Evolutionary conservation across 2,113 vertebrate species (phyloP).

Genomic region (Megaceryle torquata): DNA sequence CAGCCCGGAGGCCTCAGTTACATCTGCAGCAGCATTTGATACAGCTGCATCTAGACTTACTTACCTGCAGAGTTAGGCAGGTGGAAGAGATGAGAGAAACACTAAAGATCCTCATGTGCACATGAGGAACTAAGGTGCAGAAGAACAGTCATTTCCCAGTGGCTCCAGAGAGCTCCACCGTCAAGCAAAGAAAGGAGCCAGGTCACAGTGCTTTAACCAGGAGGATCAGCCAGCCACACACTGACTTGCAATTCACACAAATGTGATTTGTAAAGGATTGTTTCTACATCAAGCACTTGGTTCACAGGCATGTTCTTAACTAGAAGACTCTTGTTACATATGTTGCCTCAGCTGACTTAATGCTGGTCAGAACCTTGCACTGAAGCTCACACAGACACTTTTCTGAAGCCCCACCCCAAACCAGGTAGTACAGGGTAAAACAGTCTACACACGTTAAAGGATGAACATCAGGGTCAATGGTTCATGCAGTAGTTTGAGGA

Average conservation of each 20-base stretch:
- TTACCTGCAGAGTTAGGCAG: not conserved
- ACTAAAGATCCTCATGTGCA: not conserved
- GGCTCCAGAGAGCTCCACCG: accelerated
- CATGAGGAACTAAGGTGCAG: not conserved
- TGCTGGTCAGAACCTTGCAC: not conserved
- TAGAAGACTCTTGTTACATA: not conserved
- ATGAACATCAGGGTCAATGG: not conserved
- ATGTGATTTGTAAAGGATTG: not conserved
- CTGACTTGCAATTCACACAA: not conserved
- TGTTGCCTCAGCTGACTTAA: not conserved
- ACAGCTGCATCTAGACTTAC: not conserved
- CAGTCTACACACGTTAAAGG: not conserved
- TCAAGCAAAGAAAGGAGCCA: not conserved
- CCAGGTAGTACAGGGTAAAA: not conserved
- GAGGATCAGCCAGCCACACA: not conserved
- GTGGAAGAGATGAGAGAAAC: not conserved
- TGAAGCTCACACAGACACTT: not conserved
- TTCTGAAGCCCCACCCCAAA: not conserved
- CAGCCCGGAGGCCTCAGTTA: not conserved
- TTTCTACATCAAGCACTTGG: not conserved
- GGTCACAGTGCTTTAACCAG: not conserved
- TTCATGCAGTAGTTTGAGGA: not conserved
- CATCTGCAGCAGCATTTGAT: not conserved
- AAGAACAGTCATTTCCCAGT: accelerated
- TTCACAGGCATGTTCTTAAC: not conserved